Evolutionary conservation across 2,888 invertebrate genomes (phyloP), one percentile per base, ranked within the genome.

Genomic region (Tenthredo distinguenda): DNA sequence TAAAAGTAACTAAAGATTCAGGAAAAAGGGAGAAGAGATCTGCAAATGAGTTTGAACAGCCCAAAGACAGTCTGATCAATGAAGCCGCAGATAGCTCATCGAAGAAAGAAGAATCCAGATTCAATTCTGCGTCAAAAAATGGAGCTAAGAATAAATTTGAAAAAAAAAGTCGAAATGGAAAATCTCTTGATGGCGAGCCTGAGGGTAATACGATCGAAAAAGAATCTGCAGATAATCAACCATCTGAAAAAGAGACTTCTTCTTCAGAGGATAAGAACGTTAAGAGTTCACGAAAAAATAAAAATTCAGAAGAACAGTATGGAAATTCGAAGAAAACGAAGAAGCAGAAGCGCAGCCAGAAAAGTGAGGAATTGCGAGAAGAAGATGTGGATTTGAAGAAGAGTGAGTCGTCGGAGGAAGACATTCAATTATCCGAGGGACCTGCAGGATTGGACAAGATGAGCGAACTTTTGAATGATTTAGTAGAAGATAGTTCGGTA

Each of bases 91-190:
- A 50, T 31, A 47, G 55, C 15, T 18, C 34, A 18, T 9, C 31
- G 31, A 50, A 55, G 26, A 77, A 55, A 26, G 15, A 12, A 34
- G 18, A 77, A 12, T 77, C 77, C 34, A 21, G 26, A 15, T 55
- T 9, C 10, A 50, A 77, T 77, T 31, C 77, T 26, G 77, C 34
- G 5, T 55, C 77, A 18, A 55, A 55, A 50, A 77, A 77, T 50
- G 18, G 7, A 34, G n/a, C 77, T 77, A 34, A 55, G 34, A 50
- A 55, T 55, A 55, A 47, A 31, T 31, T 34, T 10, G n/a, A 31
- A 1, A 50, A 55, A 55, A 55, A 55, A 55, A 18, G 55, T 77
- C n/a, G 15, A 15, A 40, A n/a, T 31, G 74, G 21, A 0, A 43
- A 43, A 43, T 2, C 74, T 21, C 37, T 10, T 4, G 10, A 43